These are phyloP conservation scores for Leucania comma DNA, from an alignment of 2,888 invertebrate species.

Conservation along the genomic window DNA sequence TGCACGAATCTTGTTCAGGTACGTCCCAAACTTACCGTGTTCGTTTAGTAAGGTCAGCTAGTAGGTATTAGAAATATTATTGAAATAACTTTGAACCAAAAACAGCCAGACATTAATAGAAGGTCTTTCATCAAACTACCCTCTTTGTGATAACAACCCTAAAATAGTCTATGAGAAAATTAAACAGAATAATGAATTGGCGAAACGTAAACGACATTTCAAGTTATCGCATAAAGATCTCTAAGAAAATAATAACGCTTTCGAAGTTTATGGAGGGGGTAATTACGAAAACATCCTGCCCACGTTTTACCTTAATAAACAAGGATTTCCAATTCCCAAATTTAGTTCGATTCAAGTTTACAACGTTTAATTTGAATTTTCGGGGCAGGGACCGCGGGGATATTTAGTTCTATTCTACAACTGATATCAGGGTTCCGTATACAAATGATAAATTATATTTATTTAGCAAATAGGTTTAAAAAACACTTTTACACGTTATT, in stretches of 20 bases:
- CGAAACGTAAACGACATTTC: constrained; percentile 17
- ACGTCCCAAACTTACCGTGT: too few species aligned
- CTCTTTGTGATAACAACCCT: not conserved
- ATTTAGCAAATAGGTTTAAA: too few species aligned
- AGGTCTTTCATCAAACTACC: not conserved
- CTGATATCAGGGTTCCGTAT: not conserved
- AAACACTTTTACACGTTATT: too few species aligned
- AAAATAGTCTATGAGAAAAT: constrained; percentile 5
- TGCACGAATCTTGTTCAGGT: too few species aligned
- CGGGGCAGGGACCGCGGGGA: not conserved
- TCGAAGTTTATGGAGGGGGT: constrained; percentile 48
- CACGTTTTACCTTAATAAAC: constrained; percentile 54
- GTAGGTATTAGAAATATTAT: too few species aligned
- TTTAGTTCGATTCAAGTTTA: constrained; percentile 46
- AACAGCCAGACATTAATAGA: too few species aligned
- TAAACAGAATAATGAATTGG: constrained; percentile 20
- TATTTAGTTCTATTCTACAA: constrained; percentile 2
- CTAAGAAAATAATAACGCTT: constrained; percentile 43
- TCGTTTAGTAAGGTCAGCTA: too few species aligned
- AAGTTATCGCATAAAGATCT: constrained; percentile 30
- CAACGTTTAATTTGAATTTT: constrained; percentile 36
- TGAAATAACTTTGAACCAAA: too few species aligned
- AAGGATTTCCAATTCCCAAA: constrained; percentile 48
- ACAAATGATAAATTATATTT: too few species aligned
- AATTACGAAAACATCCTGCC: constrained; percentile 55